phyloP scores from a whole-genome alignment of 2,797 vertebrate species.

The Notamacropus eugenii region DNA sequence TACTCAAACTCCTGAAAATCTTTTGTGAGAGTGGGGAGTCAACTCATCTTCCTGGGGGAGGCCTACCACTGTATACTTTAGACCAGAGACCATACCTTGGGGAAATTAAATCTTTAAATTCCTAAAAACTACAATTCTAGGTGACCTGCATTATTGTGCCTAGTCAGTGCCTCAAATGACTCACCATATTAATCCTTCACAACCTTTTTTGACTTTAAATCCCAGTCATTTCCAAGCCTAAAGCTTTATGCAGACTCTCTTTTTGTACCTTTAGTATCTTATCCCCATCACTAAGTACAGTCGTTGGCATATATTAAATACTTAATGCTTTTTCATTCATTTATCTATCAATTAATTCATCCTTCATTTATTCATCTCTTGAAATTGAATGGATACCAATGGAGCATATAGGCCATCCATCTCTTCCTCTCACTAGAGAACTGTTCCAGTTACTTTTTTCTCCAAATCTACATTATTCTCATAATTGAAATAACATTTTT shows the following conservation, averaged over 20 bases:
- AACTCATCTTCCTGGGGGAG: not conserved
- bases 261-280: not conserved
- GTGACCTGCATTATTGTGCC: not conserved
- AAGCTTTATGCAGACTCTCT: not conserved
- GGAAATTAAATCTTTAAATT: not conserved
- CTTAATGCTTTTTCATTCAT: not conserved
- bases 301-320: not conserved
- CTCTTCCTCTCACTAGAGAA: not conserved
- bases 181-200: not conserved
- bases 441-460: not conserved
- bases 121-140: not conserved
- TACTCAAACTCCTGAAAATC: not conserved
- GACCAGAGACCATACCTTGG: not conserved
- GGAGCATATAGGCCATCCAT: not conserved
- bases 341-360: not conserved
- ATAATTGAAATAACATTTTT: not conserved
- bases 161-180: not conserved
- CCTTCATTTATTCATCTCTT: not conserved
- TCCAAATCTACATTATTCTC: not conserved
- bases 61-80: not conserved
- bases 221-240: not conserved
- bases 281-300: not conserved
- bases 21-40: not conserved
- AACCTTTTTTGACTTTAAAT: not conserved
- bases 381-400: not conserved